Percentiles rank a stretch among this genome's conserved stretches.
These are phyloP conservation scores for Leucophenga varia DNA, from an alignment of 1,140 invertebrate species.

Conservation along the genomic window DNA sequence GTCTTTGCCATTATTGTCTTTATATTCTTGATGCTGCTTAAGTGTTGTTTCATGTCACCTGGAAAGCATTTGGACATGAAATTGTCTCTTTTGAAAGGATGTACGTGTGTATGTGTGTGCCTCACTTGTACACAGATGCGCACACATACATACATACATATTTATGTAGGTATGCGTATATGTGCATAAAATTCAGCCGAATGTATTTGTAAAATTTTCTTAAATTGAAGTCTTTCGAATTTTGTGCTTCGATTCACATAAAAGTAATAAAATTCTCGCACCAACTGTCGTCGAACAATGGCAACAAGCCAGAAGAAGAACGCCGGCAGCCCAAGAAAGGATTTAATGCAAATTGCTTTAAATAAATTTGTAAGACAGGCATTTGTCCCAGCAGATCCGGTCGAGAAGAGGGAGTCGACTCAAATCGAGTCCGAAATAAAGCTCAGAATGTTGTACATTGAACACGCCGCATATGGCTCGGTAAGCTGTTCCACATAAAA, in stretches of 20 bases:
- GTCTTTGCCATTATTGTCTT: too few relatives aligned
- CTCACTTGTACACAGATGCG: constrained; percentile 23
- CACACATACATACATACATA: not conserved
- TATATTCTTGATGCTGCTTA: too few relatives aligned
- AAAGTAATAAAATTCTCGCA: constrained; percentile 41
- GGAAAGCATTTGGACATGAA: constrained; percentile 57
- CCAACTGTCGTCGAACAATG: constrained; percentile 13
- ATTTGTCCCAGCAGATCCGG: too few relatives aligned
- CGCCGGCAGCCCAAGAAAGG: constrained; percentile 34
- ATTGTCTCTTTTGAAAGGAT: constrained; percentile 47
- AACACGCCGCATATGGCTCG: too few relatives aligned
- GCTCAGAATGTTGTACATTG: too few relatives aligned
- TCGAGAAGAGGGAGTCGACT: too few relatives aligned
- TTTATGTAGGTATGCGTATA: constrained; percentile 6
- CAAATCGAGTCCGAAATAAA: too few relatives aligned
- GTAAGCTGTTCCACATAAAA: too few relatives aligned
- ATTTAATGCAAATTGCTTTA: constrained; percentile 50
- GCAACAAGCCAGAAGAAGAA: constrained; percentile 32
- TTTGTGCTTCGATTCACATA: constrained; percentile 22
- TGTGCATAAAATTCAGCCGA: constrained; percentile 9
- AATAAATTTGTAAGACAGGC: constrained; percentile 45
- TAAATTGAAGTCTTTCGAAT: constrained; percentile 32
- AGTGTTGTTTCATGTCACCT: constrained; percentile 57
- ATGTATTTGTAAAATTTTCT: constrained; percentile 34
- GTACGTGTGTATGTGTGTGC: constrained; percentile 19